Evolutionary conservation across 1,140 invertebrate species (phyloP).

Genomic region (Drosophila erecta): DNA sequence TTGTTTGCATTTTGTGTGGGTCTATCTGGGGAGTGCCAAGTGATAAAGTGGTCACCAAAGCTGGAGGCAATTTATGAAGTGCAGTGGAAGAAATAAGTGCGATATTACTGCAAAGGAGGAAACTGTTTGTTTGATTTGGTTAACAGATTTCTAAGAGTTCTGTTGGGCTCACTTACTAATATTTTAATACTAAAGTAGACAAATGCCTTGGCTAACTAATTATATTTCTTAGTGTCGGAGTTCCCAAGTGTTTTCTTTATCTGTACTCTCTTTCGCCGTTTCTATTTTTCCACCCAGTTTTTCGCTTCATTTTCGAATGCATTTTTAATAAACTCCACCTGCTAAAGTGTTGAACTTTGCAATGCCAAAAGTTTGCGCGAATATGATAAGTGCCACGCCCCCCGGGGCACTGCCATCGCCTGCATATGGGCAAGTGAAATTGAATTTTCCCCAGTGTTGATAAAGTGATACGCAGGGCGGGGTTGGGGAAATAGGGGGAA

Average conservation of each 20-base stretch:
- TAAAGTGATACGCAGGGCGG: slow-evolving; percentile 61
- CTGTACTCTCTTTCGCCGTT: background rate
- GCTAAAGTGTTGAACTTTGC: slow-evolving; percentile 49
- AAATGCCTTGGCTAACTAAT: background rate
- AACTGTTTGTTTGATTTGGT: background rate
- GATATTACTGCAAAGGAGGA: background rate
- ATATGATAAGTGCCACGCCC: slow-evolving; percentile 74
- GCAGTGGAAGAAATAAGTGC: slow-evolving; percentile 15
- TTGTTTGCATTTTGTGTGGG: slow-evolving; percentile 8
- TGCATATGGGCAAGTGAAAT: slow-evolving; percentile 72
- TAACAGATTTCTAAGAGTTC: background rate
- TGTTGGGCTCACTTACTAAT: too few relatives aligned
- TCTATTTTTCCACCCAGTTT: background rate
- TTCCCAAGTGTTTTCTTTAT: too few relatives aligned
- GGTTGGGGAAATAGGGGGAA: slow-evolving; percentile 1
- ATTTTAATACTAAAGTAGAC: too few relatives aligned
- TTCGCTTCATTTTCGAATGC: slow-evolving; percentile 49
- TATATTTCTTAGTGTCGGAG: background rate
- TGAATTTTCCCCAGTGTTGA: slow-evolving; percentile 76
- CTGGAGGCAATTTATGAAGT: slow-evolving; percentile 52
- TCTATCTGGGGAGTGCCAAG: slow-evolving; percentile 40
- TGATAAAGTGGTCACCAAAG: slow-evolving; percentile 52
- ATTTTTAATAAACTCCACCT: slow-evolving; percentile 56
- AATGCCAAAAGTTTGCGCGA: slow-evolving; percentile 48
- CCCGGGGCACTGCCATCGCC: slow-evolving; percentile 3